phyloP scores from a whole-genome alignment of 2,888 invertebrate species.

The Melikaiella ostensackeni region DNA sequence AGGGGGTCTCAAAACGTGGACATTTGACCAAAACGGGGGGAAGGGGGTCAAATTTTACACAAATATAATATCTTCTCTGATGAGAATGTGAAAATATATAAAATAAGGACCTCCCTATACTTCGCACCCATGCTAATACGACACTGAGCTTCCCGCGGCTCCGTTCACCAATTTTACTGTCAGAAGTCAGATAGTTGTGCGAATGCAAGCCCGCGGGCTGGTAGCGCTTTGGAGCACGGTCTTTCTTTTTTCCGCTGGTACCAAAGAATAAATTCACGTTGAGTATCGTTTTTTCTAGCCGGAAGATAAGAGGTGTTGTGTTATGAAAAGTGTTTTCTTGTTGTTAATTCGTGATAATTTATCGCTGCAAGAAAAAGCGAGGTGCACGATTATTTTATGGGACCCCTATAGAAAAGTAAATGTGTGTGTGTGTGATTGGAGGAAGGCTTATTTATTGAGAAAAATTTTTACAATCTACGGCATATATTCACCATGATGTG shows the following conservation, averaged over 20 bases:
- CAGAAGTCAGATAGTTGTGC: no score
- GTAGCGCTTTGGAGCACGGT: slow-evolving; percentile 41
- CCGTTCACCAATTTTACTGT: slow-evolving; percentile 50
- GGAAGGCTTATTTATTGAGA: not conserved
- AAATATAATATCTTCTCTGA: no score
- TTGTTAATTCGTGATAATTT: slow-evolving; percentile 1
- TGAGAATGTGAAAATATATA: no score
- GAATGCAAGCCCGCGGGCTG: slow-evolving; percentile 54
- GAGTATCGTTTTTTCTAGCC: slow-evolving; percentile 10
- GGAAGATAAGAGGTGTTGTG: slow-evolving; percentile 3
- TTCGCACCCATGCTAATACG: slow-evolving; percentile 25
- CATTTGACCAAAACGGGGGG: no score
- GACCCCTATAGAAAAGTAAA: not conserved
- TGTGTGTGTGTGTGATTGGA: not conserved
- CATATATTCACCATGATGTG: not conserved
- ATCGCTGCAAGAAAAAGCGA: not conserved
- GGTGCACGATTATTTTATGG: slow-evolving; percentile 4
- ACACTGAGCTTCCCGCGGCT: slow-evolving; percentile 19
- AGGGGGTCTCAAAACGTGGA: no score
- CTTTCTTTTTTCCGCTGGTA: not conserved
- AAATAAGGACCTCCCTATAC: no score
- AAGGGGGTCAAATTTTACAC: no score
- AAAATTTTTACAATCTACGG: not conserved
- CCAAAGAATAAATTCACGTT: slow-evolving; percentile 25
- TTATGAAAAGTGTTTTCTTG: slow-evolving; percentile 2